Base-by-base conservation (phyloP, 2,113 vertebrate genomes). In the Notarius quadriscutis region DNA sequence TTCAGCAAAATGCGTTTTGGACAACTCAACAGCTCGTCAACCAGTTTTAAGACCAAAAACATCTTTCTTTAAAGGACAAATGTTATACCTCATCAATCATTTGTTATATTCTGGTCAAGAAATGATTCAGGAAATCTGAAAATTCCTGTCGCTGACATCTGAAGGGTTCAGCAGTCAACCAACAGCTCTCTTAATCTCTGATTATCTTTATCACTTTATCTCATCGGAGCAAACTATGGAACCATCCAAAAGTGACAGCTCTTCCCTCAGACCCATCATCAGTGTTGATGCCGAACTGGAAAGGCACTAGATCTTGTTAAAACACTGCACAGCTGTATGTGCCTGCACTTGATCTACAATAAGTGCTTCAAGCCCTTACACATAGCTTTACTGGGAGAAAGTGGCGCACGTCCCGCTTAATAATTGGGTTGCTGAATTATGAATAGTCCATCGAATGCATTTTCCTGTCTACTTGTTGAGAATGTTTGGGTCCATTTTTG, bases 361-460 rank as follows among this genome's bases (percentile, higher is more conserved):
- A 48, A 74, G 69, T 34, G 81, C 77, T 83, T 55, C 57, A 81
- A 81, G 58, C 63, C 50, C 62, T 83, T 51, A 86, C 17, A 22
- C 22, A 58, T 53, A 41, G 58, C 72, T n/a, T 27, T 63, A 2
- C 60, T 87, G 22, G 15, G 57, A 78, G 50, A 87, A 65, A 34
- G 27, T 6, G 5, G 60, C 82, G 69, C 86, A 65, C 50, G 20
- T 74, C 69, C 11, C 57, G 27, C 50, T 51, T 30, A 4, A 53
- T 77, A 41, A 88, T 62, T 60, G 60, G 22, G 57, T 83, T 72
- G 79, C 75, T 89, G 50, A 84, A 89, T 87, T 86, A 89, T 78
- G 51, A 78, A 90, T 85, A 41, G 58, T 27, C 6, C 78, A 20
- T 60, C 86, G 79, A 92, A 90, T 81, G 88, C 89, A 89, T 89